phyloP scores from a whole-genome alignment of 2,113 vertebrate species.

The Sinocyclocheilus grahami region DNA sequence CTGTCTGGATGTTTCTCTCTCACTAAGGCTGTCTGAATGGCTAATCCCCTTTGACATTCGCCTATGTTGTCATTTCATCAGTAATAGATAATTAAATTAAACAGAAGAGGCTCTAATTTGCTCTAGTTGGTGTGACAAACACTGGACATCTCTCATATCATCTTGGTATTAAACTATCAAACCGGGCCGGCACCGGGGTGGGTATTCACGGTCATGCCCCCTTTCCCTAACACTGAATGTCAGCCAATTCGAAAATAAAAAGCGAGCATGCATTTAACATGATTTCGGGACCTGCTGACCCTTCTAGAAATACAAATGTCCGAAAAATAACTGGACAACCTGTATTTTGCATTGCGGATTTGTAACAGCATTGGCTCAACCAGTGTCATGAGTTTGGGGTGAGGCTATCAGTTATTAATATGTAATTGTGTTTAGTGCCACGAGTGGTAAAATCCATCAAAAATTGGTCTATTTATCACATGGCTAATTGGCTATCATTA shows the following conservation, averaged over 20 bases:
- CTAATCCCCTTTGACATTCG: constrained; percentile 29
- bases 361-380: neutral
- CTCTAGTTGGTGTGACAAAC: constrained; percentile 14
- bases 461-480: neutral
- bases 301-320: too few relatives aligned
- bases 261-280: too few relatives aligned
- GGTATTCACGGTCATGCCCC: too few relatives aligned
- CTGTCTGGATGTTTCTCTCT: constrained; percentile 10
- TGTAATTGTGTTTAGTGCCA: neutral
- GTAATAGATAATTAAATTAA: constrained; percentile 20
- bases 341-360: too few relatives aligned
- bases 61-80: constrained; percentile 38
- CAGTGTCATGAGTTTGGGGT: neutral
- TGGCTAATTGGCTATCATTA: neutral
- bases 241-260: neutral
- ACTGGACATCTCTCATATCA: constrained; percentile 4
- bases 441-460: neutral
- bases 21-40: neutral
- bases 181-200: neutral
- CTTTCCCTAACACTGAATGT: neutral
- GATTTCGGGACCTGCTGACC: too few relatives aligned
- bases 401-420: neutral
- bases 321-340: too few relatives aligned
- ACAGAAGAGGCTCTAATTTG: constrained; percentile 24
- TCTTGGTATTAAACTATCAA: constrained; percentile 21